Percentiles rank a stretch among this genome's conserved stretches.
Evolutionary conservation across 2,113 vertebrate genomes (phyloP).

Genomic region (Oryzias woworae): DNA sequence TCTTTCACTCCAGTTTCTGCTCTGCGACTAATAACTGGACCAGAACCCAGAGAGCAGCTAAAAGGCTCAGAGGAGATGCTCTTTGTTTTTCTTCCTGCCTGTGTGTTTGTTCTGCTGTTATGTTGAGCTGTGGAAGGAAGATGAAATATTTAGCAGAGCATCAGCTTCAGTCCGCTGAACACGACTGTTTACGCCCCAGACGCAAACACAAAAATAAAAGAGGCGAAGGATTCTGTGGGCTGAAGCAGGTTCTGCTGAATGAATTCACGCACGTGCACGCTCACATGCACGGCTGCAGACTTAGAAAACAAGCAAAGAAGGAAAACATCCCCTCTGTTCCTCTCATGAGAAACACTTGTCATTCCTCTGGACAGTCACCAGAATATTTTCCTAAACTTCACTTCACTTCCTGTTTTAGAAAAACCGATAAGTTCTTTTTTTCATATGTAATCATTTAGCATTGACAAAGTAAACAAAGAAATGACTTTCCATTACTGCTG

Average conservation of each 20-base stretch:
- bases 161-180: conserved; percentile 65
- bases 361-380: too few relatives aligned
- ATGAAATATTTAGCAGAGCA: conserved; percentile 74
- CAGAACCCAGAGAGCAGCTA: too few relatives aligned
- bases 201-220: conserved; percentile 24
- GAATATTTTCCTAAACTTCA: too few relatives aligned
- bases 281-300: conserved; percentile 3
- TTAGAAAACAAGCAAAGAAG: not conserved
- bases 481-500: conserved; percentile 40
- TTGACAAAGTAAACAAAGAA: conserved; percentile 19
- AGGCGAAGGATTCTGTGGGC: conserved; percentile 15
- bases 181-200: conserved; percentile 59
- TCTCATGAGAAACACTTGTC: too few relatives aligned
- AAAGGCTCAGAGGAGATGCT: too few relatives aligned
- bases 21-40: too few relatives aligned
- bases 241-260: conserved; percentile 2
- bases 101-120: conserved; percentile 9
- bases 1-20: not conserved
- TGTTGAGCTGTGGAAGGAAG: conserved; percentile 27
- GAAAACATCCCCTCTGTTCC: too few relatives aligned
- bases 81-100: not conserved
- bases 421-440: too few relatives aligned
- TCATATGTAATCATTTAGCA: not conserved
- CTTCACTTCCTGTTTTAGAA: too few relatives aligned
- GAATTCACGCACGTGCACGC: not conserved